A percentile compares a stretch with the other conserved stretches of the same genome.
Evolutionary conservation across 2,888 invertebrate species (phyloP).

Genomic region (Ectropis crepuscularia): DNA sequence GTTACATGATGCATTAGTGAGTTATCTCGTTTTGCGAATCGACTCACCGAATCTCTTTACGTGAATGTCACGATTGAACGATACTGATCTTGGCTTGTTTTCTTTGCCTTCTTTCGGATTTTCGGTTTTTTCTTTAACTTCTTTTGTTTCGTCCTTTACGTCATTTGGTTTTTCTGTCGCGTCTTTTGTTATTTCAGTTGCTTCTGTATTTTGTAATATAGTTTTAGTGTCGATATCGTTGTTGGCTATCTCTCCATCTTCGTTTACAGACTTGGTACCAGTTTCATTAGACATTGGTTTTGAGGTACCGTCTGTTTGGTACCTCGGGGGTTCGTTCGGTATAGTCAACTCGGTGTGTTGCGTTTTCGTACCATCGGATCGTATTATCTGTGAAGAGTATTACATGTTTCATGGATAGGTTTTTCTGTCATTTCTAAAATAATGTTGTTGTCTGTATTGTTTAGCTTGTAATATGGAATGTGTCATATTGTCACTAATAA

Average conservation of each 20-base stretch:
- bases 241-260: conserved; percentile 69
- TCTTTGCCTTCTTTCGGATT: conserved; percentile 71
- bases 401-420: conserved; percentile 19
- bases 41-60: conserved; percentile 94
- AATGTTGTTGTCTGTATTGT: too few species aligned
- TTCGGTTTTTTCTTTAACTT: conserved; percentile 57
- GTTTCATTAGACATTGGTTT: conserved; percentile 79
- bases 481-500: too few species aligned
- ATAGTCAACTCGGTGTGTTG: conserved; percentile 57
- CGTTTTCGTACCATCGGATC: conserved; percentile 72
- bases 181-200: conserved; percentile 16
- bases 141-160: conserved; percentile 23
- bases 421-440: background rate
- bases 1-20: conserved; percentile 29
- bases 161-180: conserved; percentile 23
- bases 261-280: conserved; percentile 69
- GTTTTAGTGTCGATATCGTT: conserved; percentile 23
- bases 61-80: conserved; percentile 96
- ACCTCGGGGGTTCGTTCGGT: conserved; percentile 60
- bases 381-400: conserved; percentile 69
- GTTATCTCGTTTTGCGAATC: conserved; percentile 26
- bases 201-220: conserved; percentile 19
- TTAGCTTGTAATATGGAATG: too few species aligned
- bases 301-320: conserved; percentile 70
- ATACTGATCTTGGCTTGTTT: conserved; percentile 87